A percentile compares a stretch with the other conserved stretches of the same genome.
Evolutionary conservation across 2,113 vertebrate species (phyloP).

Genomic region (Casuarius casuarius): DNA sequence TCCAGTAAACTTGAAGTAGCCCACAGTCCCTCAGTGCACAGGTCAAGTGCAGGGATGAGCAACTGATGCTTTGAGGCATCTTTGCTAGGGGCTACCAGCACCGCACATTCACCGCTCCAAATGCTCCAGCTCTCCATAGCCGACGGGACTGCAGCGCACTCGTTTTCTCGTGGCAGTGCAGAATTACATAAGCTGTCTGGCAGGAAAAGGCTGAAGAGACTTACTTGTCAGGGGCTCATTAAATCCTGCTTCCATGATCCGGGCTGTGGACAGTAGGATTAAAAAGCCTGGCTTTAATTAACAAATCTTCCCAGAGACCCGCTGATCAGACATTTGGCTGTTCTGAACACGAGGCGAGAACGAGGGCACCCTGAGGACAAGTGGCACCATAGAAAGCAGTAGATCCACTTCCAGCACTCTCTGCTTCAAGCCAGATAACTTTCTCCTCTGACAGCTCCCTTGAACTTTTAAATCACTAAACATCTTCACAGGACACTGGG

Average conservation of each 20-base stretch:
- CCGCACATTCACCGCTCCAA: not conserved
- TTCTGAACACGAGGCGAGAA: not conserved
- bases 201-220: constrained; percentile 49
- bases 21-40: not conserved
- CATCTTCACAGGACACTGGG: not conserved
- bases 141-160: not conserved
- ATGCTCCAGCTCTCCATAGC: not conserved
- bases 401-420: accelerated
- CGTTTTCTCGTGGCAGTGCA: not conserved
- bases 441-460: not conserved
- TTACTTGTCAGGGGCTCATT: constrained; percentile 25
- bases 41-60: not conserved
- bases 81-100: not conserved
- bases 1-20: too few species aligned
- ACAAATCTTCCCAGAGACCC: constrained; percentile 4
- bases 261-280: constrained; percentile 49
- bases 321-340: not conserved
- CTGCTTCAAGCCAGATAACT: not conserved
- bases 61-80: not conserved
- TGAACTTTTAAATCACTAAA: not conserved
- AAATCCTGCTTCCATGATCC: constrained; percentile 12
- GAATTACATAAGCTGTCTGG: not conserved
- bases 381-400: not conserved
- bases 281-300: constrained; percentile 58
- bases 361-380: not conserved